These are phyloP conservation scores for Aleiodes sp. DNA, from an alignment of 1,140 invertebrate species.

Conservation along the genomic window DNA sequence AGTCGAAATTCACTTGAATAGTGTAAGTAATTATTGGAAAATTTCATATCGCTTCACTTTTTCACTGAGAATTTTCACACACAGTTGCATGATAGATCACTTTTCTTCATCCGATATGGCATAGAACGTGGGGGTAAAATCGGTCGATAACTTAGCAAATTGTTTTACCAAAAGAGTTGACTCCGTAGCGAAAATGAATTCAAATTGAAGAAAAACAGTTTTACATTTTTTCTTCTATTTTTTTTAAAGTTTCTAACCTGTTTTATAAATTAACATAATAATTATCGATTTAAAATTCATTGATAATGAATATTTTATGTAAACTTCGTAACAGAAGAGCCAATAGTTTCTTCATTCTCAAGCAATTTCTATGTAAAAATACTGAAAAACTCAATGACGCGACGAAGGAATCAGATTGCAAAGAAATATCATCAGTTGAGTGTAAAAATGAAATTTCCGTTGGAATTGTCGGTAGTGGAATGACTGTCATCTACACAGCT, in stretches of 20 bases:
- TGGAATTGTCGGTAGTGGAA: slow-evolving; percentile 53
- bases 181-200: slow-evolving; percentile 7
- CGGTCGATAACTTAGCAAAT: not conserved
- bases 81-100: too few relatives aligned
- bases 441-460: slow-evolving; percentile 40
- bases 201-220: slow-evolving; percentile 20
- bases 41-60: too few relatives aligned
- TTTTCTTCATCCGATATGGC: too few relatives aligned
- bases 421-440: not conserved
- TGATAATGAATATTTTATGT: not conserved
- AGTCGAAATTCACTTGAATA: too few relatives aligned
- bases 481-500: slow-evolving; percentile 43
- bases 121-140: too few relatives aligned
- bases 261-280: too few relatives aligned
- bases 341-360: not conserved
- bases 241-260: too few relatives aligned
- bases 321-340: not conserved
- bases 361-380: not conserved
- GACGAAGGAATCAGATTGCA: not conserved
- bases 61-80: too few relatives aligned
- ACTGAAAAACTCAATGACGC: not conserved
- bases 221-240: too few relatives aligned
- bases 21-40: too few relatives aligned
- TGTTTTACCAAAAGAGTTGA: not conserved
- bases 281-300: too few relatives aligned